Conservation (phyloP, 2,113 vertebrate genomes). For the Pachyramphus minor region DNA sequence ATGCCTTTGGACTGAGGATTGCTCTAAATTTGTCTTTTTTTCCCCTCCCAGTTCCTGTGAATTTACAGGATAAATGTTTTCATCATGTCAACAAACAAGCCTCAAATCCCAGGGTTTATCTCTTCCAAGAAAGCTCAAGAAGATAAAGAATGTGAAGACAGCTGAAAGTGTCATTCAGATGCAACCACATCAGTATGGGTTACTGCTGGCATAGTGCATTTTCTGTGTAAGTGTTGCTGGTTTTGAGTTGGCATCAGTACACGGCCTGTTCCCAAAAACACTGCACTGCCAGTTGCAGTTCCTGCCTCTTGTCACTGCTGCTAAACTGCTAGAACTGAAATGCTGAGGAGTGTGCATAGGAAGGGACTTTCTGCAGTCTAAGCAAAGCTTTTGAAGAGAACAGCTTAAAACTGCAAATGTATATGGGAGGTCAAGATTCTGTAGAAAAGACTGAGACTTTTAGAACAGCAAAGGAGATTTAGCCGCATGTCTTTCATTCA, state of each 20-base stretch:
- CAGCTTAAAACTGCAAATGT: neutral
- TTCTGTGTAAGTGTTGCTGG: neutral
- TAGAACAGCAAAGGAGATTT: neutral
- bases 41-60: neutral
- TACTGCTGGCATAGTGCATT: neutral
- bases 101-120: neutral
- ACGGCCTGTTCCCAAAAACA: neutral
- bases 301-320: neutral
- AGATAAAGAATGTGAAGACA: neutral
- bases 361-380: neutral
- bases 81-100: neutral
- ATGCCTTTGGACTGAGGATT: neutral
- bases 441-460: neutral
- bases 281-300: neutral
- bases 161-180: neutral
- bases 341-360: neutral
- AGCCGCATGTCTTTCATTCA: neutral
- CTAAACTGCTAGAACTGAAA: neutral
- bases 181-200: accelerated
- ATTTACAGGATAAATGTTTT: neutral
- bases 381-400: neutral
- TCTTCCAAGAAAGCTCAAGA: neutral
- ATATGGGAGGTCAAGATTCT: neutral
- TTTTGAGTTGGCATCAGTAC: neutral
- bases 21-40: neutral